phyloP scores from a whole-genome alignment of 2,888 invertebrate genomes.

The Epistrophe grossulariae region DNA sequence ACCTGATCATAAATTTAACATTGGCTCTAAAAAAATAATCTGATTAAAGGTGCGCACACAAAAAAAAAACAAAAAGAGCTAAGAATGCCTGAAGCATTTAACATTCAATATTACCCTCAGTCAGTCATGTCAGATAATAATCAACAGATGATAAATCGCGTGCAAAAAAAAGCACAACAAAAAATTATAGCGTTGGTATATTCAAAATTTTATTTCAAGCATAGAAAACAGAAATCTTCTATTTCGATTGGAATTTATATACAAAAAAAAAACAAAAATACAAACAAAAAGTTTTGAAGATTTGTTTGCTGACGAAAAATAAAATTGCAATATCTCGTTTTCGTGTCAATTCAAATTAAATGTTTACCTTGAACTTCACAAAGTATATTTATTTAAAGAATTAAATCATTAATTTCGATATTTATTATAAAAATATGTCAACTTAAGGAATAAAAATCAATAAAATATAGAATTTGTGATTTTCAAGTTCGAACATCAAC shows the following conservation, averaged over 20 bases:
- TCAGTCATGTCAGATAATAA: constrained; percentile 1
- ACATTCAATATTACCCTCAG: constrained; percentile 35
- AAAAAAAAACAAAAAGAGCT: constrained; percentile 1
- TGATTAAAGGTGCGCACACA: constrained; percentile 50
- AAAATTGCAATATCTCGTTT: background rate
- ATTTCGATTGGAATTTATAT: constrained; percentile 5
- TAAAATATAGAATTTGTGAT: background rate
- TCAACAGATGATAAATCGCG: constrained; percentile 21
- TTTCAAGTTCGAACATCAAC: constrained; percentile 30
- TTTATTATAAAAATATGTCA: background rate
- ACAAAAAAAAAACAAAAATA: too few species aligned
- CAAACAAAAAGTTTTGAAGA: background rate
- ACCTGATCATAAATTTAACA: constrained; percentile 7
- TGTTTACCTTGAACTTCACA: background rate
- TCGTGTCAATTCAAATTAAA: background rate
- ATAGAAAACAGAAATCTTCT: background rate
- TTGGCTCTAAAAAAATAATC: constrained; percentile 38
- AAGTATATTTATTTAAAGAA: background rate
- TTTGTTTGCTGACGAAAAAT: background rate
- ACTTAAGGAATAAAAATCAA: background rate
- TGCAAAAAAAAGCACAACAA: constrained; percentile 1
- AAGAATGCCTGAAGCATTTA: constrained; percentile 35
- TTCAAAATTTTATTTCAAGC: background rate
- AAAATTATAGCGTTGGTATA: background rate
- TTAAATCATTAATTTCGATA: background rate